Percentiles rank a stretch among this genome's conserved stretches.
Conservation (phyloP, 2,113 vertebrate species). For the Bufo gargarizans region DNA sequence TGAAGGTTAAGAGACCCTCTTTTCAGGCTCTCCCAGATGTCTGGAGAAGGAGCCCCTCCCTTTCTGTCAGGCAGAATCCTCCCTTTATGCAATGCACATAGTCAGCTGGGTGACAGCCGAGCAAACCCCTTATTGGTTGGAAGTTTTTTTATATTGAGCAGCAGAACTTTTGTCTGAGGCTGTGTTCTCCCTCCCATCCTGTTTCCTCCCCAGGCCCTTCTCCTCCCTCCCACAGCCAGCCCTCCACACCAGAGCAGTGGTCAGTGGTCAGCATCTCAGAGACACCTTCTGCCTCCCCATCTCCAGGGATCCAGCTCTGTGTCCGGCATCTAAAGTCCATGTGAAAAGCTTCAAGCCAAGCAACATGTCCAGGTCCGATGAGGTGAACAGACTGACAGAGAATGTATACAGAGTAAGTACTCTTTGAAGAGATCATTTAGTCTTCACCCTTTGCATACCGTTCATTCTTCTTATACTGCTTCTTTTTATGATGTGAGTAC, state of each 20-base stretch:
- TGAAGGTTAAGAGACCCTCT: conserved; percentile 39
- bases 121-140: conserved; percentile 30
- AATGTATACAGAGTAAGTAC: conserved; percentile 81
- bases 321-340: conserved; percentile 27
- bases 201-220: conserved; percentile 26
- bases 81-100: conserved; percentile 36
- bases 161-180: conserved; percentile 48
- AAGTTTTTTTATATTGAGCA: conserved; percentile 52
- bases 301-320: conserved; percentile 36
- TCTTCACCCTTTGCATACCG: not conserved
- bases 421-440: not conserved
- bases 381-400: conserved; percentile 86
- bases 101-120: conserved; percentile 54
- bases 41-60: conserved; percentile 22
- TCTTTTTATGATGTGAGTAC: not conserved
- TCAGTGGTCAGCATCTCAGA: conserved; percentile 50
- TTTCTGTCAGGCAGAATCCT: conserved; percentile 26
- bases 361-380: conserved; percentile 83
- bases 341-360: conserved; percentile 49
- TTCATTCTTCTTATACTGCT: not conserved
- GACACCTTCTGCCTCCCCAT: conserved; percentile 35
- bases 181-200: conserved; percentile 32
- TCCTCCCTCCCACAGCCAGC: conserved; percentile 19
- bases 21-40: conserved; percentile 45
- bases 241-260: conserved; percentile 30